phyloP scores from a whole-genome alignment of 1,140 invertebrate species.

The Cecropterus lyciades region DNA sequence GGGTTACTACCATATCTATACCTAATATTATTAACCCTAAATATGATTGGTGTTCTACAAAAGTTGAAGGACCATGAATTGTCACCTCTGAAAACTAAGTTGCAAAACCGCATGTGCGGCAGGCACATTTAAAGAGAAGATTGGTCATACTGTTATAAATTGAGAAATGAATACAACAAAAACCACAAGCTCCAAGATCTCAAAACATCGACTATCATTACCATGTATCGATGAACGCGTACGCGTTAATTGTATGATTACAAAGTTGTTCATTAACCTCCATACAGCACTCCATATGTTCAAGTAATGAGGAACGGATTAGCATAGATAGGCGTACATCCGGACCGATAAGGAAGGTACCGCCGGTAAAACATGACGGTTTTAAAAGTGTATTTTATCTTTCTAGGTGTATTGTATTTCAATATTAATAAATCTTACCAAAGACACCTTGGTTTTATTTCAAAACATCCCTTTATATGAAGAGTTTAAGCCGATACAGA shows the following conservation, averaged over 20 bases:
- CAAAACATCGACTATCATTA: constrained; percentile 3
- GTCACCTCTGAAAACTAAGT: no score
- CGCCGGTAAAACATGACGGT: background rate
- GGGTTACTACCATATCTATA: no score
- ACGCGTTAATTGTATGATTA: constrained; percentile 19
- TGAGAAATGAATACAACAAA: no score
- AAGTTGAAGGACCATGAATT: no score
- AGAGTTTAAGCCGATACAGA: no score
- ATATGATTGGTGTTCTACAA: no score
- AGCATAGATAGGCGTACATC: constrained; percentile 29
- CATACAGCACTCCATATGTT: constrained; percentile 19
- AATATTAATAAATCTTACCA: constrained; percentile 34
- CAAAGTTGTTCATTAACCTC: constrained; percentile 11
- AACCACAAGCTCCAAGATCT: background rate
- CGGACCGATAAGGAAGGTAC: constrained; percentile 1
- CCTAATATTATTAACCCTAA: no score
- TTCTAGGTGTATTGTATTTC: constrained; percentile 37
- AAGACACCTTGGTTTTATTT: constrained; percentile 17
- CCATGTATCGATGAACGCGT: constrained; percentile 1
- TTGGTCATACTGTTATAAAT: no score
- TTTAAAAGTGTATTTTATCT: constrained; percentile 34
- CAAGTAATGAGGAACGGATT: constrained; percentile 35
- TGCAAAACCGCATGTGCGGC: no score
- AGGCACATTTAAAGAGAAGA: no score
- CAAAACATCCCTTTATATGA: background rate